Base-by-base conservation (phyloP, 1,140 invertebrate genomes). In the Sitophilus oryzae region DNA sequence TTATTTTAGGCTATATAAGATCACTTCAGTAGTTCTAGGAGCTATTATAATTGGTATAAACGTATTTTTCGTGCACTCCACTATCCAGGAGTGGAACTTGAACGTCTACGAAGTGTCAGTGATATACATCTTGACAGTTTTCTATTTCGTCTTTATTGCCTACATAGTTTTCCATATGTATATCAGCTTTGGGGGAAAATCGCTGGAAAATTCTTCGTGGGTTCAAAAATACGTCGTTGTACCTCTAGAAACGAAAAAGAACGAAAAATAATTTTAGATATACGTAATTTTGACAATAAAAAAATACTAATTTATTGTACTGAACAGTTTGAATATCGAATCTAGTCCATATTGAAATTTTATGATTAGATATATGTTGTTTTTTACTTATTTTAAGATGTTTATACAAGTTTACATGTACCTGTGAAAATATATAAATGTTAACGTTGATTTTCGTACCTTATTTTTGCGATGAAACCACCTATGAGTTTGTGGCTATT, bases 31-130 rank as follows among this genome's bases (percentile, higher is more conserved):
- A 35, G 19, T 79, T 1, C 68, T 91, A 16, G 82, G 85, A 2
- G 61, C 80, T 10, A 65, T 84, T 23, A 82, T 93, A 3, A 87
- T 93, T 64, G 69, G 66, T 4, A 91, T 93, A 57, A 93, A 93
- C 67, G 75, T 90, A 46, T 91, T 82, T 66, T 91, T 93, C 71
- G 85, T 91, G 2, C 70, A 77, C 14, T 71, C 73, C 16, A 83
- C 80, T 61, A 77, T 86, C 0, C 61, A 75, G 4, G 61, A 72
- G 2, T 61, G 72, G 15, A 56, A 83, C 22, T 74, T 80, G 3
- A 56, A 72, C 30, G 79, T 78, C 66, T 71, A 49, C 58, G 76
- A 54, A 61, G 77, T 79, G 43, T 60, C 80, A 1, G 56, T 70
- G 21, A 74, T 88, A 46, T 71, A 71, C 19, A 66, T 88, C 30